Evolutionary conservation across 2,113 vertebrate genomes (phyloP), one percentile per base, ranked within the genome.

Genomic region (Pleuronectes platessa): DNA sequence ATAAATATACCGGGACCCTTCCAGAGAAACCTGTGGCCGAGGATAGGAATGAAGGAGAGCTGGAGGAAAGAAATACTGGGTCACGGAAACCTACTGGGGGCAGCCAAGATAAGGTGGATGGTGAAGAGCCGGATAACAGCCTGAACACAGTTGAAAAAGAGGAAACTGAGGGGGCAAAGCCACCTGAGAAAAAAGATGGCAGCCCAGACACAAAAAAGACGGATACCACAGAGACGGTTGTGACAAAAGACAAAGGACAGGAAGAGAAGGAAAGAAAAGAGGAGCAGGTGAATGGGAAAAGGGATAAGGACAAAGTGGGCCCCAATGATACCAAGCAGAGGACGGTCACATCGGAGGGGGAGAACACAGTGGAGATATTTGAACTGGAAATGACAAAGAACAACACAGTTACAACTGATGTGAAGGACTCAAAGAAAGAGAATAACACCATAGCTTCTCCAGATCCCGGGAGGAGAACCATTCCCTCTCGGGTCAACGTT

Each of bases 181-280:
- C 42, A 59, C 60, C 81, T 1, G 76, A 83, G 60, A 82, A 63
- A 64, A 85, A 72, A 26, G 79, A 73, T 10, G 79, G 31, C 23
- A 42, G 45, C 15, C 56, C n/a, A 27, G 82, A 86, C 42, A 45
- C 31, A 59, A 59, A 81, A 54, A 86, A 84, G 55, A 84, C 71
- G 1, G 80, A 90, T 27, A 53, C 79, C 62, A 84, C 83, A 2
- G 78, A 85, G 26, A 61, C 61, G 40, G 24, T 71, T 0, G 68
- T 89, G 69, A 80, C 51, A 51, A 89, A 88, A 79, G 81, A 90
- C 35, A 93, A 93, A 85, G 92, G 90, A 7, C 92, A 91, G 56
- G 81, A 49, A 47, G 85, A 86, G n/a, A 85, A 87, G 62, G 79
- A 89, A 66, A 90, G 71, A 40, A 93, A 92, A 86, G 88, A 91